These are phyloP conservation scores for Martes martes DNA, from an alignment of 2,113 vertebrate species.

Conservation along the genomic window DNA sequence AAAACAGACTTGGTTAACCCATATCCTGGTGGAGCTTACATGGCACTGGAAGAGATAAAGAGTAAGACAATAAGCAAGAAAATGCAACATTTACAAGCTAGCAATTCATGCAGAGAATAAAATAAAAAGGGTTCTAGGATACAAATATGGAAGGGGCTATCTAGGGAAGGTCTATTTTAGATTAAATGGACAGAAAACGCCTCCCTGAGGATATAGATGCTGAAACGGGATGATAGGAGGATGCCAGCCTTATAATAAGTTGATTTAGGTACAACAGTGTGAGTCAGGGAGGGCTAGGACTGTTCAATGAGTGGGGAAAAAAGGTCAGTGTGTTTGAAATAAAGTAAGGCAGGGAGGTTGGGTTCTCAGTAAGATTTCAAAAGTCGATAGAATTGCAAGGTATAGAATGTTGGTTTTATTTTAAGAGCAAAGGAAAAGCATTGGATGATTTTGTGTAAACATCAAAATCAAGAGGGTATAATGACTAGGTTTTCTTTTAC, in stretches of 20 bases:
- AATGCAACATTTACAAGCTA: neutral
- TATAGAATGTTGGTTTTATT: neutral
- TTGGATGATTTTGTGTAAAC: neutral
- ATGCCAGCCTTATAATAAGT: neutral
- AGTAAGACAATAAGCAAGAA: neutral
- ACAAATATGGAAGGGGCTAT: accelerated
- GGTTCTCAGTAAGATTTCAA: neutral
- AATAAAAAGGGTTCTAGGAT: neutral
- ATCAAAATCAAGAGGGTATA: too few relatives aligned
- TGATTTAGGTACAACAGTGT: neutral
- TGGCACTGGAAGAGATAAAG: accelerated
- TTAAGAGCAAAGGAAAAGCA: neutral
- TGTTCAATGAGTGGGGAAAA: neutral
- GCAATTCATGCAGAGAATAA: accelerated
- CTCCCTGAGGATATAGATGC: neutral
- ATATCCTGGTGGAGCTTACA: accelerated
- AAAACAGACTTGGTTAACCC: too few relatives aligned
- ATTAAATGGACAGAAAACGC: neutral
- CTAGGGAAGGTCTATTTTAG: neutral
- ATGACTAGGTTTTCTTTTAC: neutral
- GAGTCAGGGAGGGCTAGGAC: too few relatives aligned
- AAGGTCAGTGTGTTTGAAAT: accelerated
- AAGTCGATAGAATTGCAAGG: neutral
- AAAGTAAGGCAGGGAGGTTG: too few relatives aligned
- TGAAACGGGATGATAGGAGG: accelerated